Evolutionary conservation across 1,140 invertebrate species (phyloP), one percentile per base, ranked within the genome.

Genomic region (Philotrypesis tridentata): DNA sequence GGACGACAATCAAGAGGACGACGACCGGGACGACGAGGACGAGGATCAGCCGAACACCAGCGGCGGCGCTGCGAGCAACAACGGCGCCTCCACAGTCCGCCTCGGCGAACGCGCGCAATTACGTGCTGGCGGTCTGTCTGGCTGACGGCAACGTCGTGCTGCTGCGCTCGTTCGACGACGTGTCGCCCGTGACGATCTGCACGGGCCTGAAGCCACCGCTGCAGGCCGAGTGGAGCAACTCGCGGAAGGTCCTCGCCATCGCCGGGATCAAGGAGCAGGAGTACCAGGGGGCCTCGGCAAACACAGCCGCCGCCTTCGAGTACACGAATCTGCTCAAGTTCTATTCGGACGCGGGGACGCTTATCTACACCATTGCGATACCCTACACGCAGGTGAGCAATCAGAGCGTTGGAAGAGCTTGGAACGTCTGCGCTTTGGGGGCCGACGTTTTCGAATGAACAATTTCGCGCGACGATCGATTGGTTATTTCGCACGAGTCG

Each of bases 151-250:
- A 95, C 85, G 96, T 99, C 25, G 96, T 96, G 85, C 93, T 99
- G 80, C 93, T 99, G 88, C 95, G 96, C 74, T 97, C 96, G 21
- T 98, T 98, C 88, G 98, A 99, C 90, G 98, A 99, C 90, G 94
- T 98, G 17, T 96, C 95, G 75, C 97, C 97, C 0, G 94, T 95
- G 67, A 94, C 97, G 78, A 95, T 99, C 82, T 93, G 95, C 86
- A 99, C 97, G 0, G 95, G 95, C 4, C 91, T 98, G 75, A 94
- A 95, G 85, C 96, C 96, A 65, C 95, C 95, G 2, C 89, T 97
- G 70, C 95, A 95, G 84, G 96, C 98, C 92, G 98, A 99, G 91
- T 99, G 98, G 98, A 97, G 97, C 68, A 99, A 99, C 89, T 98
- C 97, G 1, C 95, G 97, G 37, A 97, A 98, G 89, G 91, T 98